Base-by-base conservation (phyloP, 2,888 invertebrate species). In the Synergus laeviventris region DNA sequence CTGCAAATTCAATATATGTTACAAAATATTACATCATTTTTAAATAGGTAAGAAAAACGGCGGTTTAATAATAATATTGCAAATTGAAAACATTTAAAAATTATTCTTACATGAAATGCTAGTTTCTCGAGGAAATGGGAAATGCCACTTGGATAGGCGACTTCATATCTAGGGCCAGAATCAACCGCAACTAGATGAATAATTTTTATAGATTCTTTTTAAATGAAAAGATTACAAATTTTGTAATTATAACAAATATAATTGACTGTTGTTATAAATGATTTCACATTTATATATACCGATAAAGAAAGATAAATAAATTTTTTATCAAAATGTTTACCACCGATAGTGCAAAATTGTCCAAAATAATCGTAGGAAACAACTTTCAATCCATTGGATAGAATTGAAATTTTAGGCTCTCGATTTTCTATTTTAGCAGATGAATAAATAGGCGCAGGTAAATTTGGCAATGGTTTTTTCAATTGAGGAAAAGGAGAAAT, bases 111-210 rank as follows among this genome's bases (percentile, higher is more conserved):
- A 91, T 96, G 96, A 92, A 99, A 99, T 73, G 99, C 98, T 79
- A 99, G 92, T 92, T 99, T 99, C 92, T 99, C 99, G 66, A 99
- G 92, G 89, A 99, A 98, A 92, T 99, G 99, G 31, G 98, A 97
- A 75, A 99, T 95, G n/a, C 99, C 99, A 92, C 96, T 97, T 1
- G 98, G 98, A 92, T 97, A 98, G n/a, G 96, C 95, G 31, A 97
- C 96, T 93, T 99, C 99, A 93, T 96, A 99, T 85, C 99, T 94
- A 74, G 98, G 97, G 3, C 99, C 99, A 75, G 98, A 98, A 91
- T 99, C 97, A 87, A 99, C 95, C 1, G 98, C 95, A 86, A 99
- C 98, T 97, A 91, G 84, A 94, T 94, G 87, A 82, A 82, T 45
- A 82, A 82, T 45, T 45, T 45, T 45, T 45, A 45, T 45, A 45